phyloP scores from a whole-genome alignment of 92 coral and sea anemone genomes.

The Ricordea florida region DNA sequence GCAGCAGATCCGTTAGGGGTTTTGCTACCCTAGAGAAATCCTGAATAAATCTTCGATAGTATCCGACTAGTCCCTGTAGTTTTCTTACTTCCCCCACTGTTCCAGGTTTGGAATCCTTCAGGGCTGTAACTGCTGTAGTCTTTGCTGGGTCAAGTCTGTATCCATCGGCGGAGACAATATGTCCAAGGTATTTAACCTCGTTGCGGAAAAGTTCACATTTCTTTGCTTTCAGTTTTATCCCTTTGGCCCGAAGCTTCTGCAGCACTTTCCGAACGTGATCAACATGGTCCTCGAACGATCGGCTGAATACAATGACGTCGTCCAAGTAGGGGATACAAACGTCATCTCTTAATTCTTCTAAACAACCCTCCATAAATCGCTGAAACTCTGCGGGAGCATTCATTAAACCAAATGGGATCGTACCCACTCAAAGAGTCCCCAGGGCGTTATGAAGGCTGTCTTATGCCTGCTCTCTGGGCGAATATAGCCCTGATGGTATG shows the following conservation, averaged over 20 bases:
- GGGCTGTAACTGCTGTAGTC: not conserved
- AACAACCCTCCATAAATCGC: too few species aligned
- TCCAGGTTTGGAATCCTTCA: not conserved
- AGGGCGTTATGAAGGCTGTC: too few species aligned
- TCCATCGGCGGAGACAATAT: not conserved
- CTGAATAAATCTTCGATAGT: conserved; percentile 1
- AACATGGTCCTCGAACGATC: not conserved
- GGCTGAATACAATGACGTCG: conserved; percentile 10
- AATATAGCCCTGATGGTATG: too few species aligned
- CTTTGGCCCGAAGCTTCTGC: conserved; percentile 11
- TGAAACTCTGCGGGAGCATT: too few species aligned
- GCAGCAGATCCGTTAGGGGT: conserved; percentile 11
- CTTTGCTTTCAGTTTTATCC: not conserved
- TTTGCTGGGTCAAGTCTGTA: conserved; percentile 8
- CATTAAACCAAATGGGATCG: too few species aligned
- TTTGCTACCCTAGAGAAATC: conserved; percentile 2
- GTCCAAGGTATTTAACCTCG: conserved; percentile 8
- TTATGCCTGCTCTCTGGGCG: too few species aligned
- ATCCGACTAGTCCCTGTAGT: conserved; percentile 1
- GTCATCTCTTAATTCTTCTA: too few species aligned
- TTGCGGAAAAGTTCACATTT: not conserved
- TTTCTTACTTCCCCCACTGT: conserved; percentile 8
- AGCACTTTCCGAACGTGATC: not conserved
- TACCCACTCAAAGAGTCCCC: too few species aligned
- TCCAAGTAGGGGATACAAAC: conserved; percentile 20